A percentile compares a stretch with the other conserved stretches of the same genome.
Conservation (phyloP, 2,113 vertebrate species). For the Pyxicephalus adspersus region DNA sequence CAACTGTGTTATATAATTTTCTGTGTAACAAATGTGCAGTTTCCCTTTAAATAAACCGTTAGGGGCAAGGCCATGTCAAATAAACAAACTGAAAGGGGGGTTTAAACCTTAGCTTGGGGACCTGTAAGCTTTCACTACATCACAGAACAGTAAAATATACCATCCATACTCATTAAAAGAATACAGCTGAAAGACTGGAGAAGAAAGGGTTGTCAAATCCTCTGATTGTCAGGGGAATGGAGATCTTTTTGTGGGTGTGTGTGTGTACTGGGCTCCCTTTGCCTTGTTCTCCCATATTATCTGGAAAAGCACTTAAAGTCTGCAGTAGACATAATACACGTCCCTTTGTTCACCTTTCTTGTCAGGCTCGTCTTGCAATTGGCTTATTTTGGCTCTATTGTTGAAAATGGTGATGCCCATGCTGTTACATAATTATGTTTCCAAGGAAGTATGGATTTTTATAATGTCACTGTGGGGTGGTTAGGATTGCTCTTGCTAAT, state of each 20-base stretch:
- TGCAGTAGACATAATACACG: slow-evolving; percentile 39
- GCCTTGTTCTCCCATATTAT: slow-evolving; percentile 36
- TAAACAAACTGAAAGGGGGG: slow-evolving; percentile 71
- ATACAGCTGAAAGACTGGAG: slow-evolving; percentile 58
- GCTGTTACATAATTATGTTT: slow-evolving; percentile 50
- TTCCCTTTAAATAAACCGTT: too few relatives aligned
- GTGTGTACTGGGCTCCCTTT: neutral
- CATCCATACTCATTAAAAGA: slow-evolving; percentile 60
- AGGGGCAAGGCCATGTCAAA: slow-evolving; percentile 61
- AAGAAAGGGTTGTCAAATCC: slow-evolving; percentile 55
- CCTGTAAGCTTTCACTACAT: slow-evolving; percentile 73
- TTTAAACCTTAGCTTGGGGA: slow-evolving; percentile 78
- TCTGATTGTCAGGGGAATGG: slow-evolving; percentile 58
- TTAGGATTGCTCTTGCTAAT: slow-evolving; percentile 33
- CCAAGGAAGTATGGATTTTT: slow-evolving; percentile 51
- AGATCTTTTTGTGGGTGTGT: slow-evolving; percentile 51
- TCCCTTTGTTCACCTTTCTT: slow-evolving; percentile 17
- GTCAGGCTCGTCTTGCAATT: slow-evolving; percentile 27
- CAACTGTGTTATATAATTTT: too few relatives aligned
- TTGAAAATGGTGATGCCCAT: slow-evolving; percentile 32
- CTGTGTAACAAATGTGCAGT: too few relatives aligned
- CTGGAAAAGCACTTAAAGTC: slow-evolving; percentile 13
- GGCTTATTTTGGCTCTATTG: slow-evolving; percentile 51
- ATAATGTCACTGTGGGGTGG: slow-evolving; percentile 40
- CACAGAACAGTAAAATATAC: slow-evolving; percentile 64